Evolutionary conservation across 2,888 invertebrate species (phyloP).

Genomic region (Argyresthia goedartella): DNA sequence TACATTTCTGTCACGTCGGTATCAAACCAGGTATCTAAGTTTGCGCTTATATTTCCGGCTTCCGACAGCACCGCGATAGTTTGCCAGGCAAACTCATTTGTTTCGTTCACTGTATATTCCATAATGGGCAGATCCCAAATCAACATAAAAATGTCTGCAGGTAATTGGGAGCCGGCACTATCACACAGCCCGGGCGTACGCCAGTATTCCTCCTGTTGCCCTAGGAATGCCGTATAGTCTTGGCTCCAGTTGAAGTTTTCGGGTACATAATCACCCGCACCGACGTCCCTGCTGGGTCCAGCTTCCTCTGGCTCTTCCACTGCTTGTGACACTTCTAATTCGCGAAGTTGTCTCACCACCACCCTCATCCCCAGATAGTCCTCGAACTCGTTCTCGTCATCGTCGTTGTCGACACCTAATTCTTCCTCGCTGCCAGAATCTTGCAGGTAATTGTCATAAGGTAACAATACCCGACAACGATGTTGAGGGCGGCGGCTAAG

Average conservation of each 20-base stretch:
- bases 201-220: not conserved
- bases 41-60: not conserved
- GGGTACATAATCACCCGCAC: not conserved
- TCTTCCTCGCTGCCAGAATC: slow-evolving; percentile 3
- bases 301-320: too few relatives aligned
- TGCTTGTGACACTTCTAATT: not conserved
- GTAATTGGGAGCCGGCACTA: not conserved
- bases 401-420: slow-evolving; percentile 1
- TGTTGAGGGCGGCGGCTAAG: not conserved
- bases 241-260: slow-evolving; percentile 2
- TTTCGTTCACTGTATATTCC: slow-evolving; percentile 1
- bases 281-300: too few relatives aligned
- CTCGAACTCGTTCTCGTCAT: slow-evolving; percentile 3
- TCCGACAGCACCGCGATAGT: not conserved
- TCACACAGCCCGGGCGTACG: not conserved
- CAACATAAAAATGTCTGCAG: slow-evolving; percentile 1
- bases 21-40: slow-evolving; percentile 1
- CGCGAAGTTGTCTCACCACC: slow-evolving; percentile 3
- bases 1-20: slow-evolving; percentile 4
- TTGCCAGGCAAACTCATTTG: slow-evolving; percentile 5
- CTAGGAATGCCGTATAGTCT: not conserved
- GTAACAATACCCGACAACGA: not conserved
- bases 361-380: not conserved
- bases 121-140: slow-evolving; percentile 4
- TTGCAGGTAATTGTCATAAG: not conserved